These are phyloP conservation scores for Zoanthus sansibaricus DNA, from an alignment of 92 coral and sea anemone species.

Conservation along the genomic window DNA sequence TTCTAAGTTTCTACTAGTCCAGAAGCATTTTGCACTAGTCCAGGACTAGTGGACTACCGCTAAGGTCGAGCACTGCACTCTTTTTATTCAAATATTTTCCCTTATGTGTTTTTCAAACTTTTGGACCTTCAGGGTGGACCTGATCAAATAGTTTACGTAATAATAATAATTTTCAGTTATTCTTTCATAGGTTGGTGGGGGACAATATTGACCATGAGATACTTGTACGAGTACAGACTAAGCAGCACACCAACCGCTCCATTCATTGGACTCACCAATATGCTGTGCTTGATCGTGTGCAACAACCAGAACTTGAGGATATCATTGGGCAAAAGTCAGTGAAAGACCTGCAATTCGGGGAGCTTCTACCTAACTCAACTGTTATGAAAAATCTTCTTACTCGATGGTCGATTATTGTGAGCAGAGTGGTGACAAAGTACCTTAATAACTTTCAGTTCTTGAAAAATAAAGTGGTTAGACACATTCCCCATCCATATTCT, in stretches of 20 bases:
- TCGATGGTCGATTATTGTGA: slow-evolving; percentile 1
- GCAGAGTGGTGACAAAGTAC: slow-evolving; percentile 15
- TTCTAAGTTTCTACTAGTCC: no score
- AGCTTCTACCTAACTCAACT: background rate
- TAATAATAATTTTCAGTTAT: no score
- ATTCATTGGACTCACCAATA: slow-evolving; percentile 75
- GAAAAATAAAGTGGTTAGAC: background rate
- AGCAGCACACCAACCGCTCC: slow-evolving; percentile 55
- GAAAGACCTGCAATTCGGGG: background rate
- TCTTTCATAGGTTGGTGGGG: slow-evolving; percentile 33
- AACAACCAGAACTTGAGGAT: background rate
- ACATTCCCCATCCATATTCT: slow-evolving; percentile 17
- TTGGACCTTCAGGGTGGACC: no score
- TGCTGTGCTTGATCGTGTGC: slow-evolving; percentile 39
- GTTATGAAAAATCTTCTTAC: background rate
- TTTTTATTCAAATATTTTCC: no score
- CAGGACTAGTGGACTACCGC: no score
- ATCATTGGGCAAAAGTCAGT: background rate
- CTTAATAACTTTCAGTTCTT: background rate
- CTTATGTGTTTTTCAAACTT: no score
- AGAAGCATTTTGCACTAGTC: no score
- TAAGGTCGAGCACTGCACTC: no score
- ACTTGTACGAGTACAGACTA: slow-evolving; percentile 57
- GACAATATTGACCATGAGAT: slow-evolving; percentile 70
- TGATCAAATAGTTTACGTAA: no score